A percentile compares a stretch with the other conserved stretches of the same genome.
Evolutionary conservation across 1,140 invertebrate species (phyloP).

Genomic region (Battus philenor): DNA sequence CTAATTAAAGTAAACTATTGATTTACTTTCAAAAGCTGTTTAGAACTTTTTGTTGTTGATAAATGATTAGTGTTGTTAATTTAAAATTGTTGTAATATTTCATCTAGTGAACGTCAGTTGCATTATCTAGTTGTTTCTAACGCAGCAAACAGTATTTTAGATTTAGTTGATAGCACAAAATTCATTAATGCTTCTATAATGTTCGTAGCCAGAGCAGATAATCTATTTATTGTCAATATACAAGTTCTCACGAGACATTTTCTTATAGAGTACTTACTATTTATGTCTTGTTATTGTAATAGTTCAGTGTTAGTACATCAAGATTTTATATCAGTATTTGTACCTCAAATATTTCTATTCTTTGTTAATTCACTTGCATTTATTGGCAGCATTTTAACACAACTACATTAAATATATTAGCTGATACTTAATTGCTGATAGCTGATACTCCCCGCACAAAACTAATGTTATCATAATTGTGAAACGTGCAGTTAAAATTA

Average conservation of each 20-base stretch:
- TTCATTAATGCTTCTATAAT: background rate
- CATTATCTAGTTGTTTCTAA: constrained; percentile 8
- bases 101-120: background rate
- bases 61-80: background rate
- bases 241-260: background rate
- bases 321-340: constrained; percentile 5
- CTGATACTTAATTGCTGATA: no score
- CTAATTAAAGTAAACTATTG: background rate
- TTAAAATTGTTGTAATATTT: background rate
- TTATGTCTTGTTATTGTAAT: background rate
- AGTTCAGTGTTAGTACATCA: background rate
- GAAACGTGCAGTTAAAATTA: background rate
- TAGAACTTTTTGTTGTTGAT: background rate
- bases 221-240: background rate
- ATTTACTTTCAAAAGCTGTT: no score
- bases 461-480: background rate
- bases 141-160: constrained; percentile 20
- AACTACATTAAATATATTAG: no score
- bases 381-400: constrained; percentile 33
- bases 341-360: background rate
- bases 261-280: constrained; percentile 8
- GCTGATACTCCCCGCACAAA: no score
- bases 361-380: constrained; percentile 27
- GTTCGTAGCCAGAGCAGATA: background rate
- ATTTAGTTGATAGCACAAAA: constrained; percentile 5